Conservation (phyloP, 2,113 vertebrate species). For the Pygoscelis antarcticus region DNA sequence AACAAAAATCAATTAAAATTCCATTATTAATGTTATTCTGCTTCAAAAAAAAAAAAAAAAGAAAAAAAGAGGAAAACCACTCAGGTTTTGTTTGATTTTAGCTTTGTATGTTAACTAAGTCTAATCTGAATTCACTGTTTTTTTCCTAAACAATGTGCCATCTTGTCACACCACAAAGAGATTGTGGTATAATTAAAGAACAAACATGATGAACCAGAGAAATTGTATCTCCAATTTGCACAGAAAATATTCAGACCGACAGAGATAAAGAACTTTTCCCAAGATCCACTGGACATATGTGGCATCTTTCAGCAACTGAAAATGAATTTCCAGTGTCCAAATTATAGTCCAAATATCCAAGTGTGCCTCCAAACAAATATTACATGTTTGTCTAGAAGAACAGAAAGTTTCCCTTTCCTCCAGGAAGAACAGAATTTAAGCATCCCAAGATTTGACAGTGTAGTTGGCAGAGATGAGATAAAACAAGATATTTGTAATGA, state of each 20-base stretch:
- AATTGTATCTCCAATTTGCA: background rate
- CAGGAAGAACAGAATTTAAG: background rate
- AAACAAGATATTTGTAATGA: background rate
- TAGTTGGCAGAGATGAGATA: background rate
- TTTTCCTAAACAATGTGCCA: background rate
- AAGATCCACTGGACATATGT: background rate
- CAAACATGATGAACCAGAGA: background rate
- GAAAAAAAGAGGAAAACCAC: background rate
- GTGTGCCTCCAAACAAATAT: background rate
- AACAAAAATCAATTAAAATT: background rate
- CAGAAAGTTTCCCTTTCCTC: background rate
- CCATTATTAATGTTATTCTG: background rate
- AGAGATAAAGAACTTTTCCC: background rate
- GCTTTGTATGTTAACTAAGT: background rate
- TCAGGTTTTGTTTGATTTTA: background rate
- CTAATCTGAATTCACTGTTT: background rate
- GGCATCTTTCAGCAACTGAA: background rate
- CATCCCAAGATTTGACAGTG: background rate
- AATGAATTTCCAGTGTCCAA: background rate
- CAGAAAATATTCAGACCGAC: background rate
- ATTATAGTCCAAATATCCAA: background rate
- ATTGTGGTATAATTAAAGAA: background rate
- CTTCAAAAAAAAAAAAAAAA: background rate
- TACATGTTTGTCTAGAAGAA: background rate
- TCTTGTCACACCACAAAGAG: background rate